Evolutionary conservation across 2,888 invertebrate genomes (phyloP).

Genomic region (Antitype chi): DNA sequence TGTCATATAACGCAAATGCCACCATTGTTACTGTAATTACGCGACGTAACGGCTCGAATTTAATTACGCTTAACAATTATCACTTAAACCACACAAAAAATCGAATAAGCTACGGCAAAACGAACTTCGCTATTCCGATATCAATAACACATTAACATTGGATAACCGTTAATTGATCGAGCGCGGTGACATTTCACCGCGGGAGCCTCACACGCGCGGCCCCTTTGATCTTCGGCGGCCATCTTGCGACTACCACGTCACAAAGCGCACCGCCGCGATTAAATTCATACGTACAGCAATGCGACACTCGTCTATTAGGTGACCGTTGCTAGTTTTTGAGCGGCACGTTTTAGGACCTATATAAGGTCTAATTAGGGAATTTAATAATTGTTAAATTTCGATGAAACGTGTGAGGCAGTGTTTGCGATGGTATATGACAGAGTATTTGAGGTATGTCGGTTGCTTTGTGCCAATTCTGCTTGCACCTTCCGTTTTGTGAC

Average conservation of each 20-base stretch:
- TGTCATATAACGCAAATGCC: slow-evolving; percentile 41
- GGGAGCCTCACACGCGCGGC: slow-evolving; percentile 83
- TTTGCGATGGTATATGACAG: slow-evolving; percentile 46
- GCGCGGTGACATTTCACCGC: slow-evolving; percentile 89
- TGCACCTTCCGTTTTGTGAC: slow-evolving; percentile 61
- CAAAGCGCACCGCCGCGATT: slow-evolving; percentile 87
- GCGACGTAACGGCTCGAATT: slow-evolving; percentile 37
- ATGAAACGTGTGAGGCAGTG: slow-evolving; percentile 56
- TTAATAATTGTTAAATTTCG: slow-evolving; percentile 62
- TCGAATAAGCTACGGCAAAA: slow-evolving; percentile 80
- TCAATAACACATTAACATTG: slow-evolving; percentile 85
- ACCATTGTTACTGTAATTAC: slow-evolving; percentile 44
- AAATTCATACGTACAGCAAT: slow-evolving; percentile 88
- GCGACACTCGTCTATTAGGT: slow-evolving; percentile 85
- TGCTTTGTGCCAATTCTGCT: slow-evolving; percentile 50
- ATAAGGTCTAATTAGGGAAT: slow-evolving; percentile 64
- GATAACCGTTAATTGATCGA: slow-evolving; percentile 87
- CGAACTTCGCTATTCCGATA: slow-evolving; percentile 79
- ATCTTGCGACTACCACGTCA: slow-evolving; percentile 75
- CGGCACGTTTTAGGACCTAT: slow-evolving; percentile 62
- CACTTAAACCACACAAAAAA: slow-evolving; percentile 69
- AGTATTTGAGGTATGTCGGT: slow-evolving; percentile 47
- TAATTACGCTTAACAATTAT: slow-evolving; percentile 60
- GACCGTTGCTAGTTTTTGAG: slow-evolving; percentile 77
- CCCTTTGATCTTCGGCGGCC: slow-evolving; percentile 82